A percentile compares a stretch with the other conserved stretches of the same genome.
These are phyloP conservation scores for Lycophotia porphyrea DNA, from an alignment of 2,888 invertebrate genomes.

Conservation along the genomic window DNA sequence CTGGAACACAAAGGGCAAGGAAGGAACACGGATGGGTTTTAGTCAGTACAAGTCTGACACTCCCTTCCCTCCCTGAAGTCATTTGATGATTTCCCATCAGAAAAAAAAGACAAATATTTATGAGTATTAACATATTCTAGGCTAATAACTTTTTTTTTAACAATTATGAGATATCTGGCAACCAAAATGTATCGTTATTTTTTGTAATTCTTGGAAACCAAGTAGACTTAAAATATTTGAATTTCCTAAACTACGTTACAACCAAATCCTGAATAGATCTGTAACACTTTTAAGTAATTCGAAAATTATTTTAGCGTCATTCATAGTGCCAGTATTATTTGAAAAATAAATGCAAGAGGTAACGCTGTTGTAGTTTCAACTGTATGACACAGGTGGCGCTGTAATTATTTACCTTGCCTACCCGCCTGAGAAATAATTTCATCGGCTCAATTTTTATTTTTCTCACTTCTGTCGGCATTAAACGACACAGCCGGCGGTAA, in stretches of 20 bases:
- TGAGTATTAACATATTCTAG: not conserved
- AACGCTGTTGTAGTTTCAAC: not conserved
- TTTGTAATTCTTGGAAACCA: not conserved
- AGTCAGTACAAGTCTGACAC: too few relatives aligned
- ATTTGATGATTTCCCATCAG: too few relatives aligned
- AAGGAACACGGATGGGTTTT: too few relatives aligned
- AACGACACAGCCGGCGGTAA: not conserved
- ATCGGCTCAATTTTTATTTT: not conserved
- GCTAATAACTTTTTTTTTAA: not conserved
- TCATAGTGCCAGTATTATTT: not conserved
- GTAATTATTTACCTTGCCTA: not conserved
- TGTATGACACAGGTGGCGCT: conserved; percentile 7
- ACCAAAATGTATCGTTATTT: not conserved
- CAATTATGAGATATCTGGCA: not conserved
- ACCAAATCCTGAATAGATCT: not conserved
- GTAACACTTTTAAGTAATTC: not conserved
- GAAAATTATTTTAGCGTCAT: not conserved
- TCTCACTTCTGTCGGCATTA: not conserved
- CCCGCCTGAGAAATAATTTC: not conserved
- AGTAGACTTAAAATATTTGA: not conserved
- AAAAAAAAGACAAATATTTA: too few relatives aligned
- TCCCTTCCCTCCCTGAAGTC: too few relatives aligned
- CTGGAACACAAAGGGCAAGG: too few relatives aligned
- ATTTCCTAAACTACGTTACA: not conserved
- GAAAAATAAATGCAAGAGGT: not conserved